Evolutionary conservation across 2,113 vertebrate species (phyloP), one percentile per base, ranked within the genome.

Genomic region (Ictidomys tridecemlineatus): DNA sequence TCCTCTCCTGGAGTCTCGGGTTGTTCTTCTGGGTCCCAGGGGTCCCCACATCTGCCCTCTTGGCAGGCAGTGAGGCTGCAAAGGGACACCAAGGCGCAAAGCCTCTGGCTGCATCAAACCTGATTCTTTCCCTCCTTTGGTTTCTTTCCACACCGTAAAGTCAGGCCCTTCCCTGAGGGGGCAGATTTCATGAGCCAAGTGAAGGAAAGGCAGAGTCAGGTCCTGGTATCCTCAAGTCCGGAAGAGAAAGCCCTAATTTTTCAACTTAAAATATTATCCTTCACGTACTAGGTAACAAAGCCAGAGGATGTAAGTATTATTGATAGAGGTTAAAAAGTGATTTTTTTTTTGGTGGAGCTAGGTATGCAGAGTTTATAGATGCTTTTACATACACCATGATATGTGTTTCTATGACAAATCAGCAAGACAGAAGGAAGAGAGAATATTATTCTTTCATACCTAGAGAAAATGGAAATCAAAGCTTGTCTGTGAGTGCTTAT

Each of bases 161-260:
- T 63, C 80, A 85, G 28, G 32, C 22, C 22, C 30, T 73, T 93
- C n/a, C 87, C n/a, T 8, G 12, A 51, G 26, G 76, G 73, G 34
- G 39, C 51, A 67, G n/a, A 56, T 67, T 94, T 95, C 77, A 89
- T 85, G 77, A 56, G 58, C 13, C 74, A 93, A 86, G 70, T 85
- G 77, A 84, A 84, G 82, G 24, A 73, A 95, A 97, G 69, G 28
- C 42, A 92, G 30, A 45, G 65, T 86, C 51, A 85, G n/a, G 72
- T 67, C 42, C 6, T 51, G n/a, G 34, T 45, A 14, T 79, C 37
- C n/a, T 82, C 63, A 22, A 86, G 45, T 58, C 78, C 86, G 63
- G 61, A 88, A 82, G 53, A 69, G 20, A 65, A 94, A 87, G 8
- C 30, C 65, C 26, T 67, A 17, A 85, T 95, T 83, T 83, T 83